Evolutionary conservation across 2,888 invertebrate species (phyloP), one percentile per base, ranked within the genome.

Genomic region (Scaptomyza parva): DNA sequence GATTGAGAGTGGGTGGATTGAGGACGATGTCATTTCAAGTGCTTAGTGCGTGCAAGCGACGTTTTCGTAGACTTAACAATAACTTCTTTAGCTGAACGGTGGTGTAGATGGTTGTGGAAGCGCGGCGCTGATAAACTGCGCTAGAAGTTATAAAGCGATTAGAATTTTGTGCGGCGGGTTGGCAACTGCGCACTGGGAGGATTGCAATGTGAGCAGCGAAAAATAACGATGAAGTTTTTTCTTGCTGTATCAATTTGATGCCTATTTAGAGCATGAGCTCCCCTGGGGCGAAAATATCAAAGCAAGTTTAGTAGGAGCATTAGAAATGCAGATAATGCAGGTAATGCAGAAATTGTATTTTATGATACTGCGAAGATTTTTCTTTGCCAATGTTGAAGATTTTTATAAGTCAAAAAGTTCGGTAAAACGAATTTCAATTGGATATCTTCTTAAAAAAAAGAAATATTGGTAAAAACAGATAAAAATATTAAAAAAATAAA

Each of bases 61-160:
- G 18, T 55, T 70, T 63, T 58, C 58, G 33, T 61, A 69, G 78
- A 62, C 61, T 77, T 72, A 51, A 83, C 87, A 83, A 87, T 84
- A 84, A 83, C 81, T 84, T 86, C 68, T 58, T 37, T 54, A 39
- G 41, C 68, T 83, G 73, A 76, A 62, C 74, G 41, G 18, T 12
- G 58, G 50, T 47, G 39, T 20, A 8, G 52, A 12, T 30, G 28
- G 22, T 9, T 17, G 4, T 3, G 57, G 43, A 37, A 61, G 69
- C 17, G 26, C 17, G 44, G 50, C 48, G 41, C 65, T 70, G 81
- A 85, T 82, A 87, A 82, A 82, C 82, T 87, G 85, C 67, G 78
- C 85, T 85, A 70, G 73, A 83, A 83, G 82, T 87, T 84, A 87
- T 86, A 87, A 83, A 83, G 76, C 87, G 82, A 87, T 83, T 87